Evolutionary conservation across 2,888 invertebrate species (phyloP), one percentile per base, ranked within the genome.

Genomic region (Unio pictorum): DNA sequence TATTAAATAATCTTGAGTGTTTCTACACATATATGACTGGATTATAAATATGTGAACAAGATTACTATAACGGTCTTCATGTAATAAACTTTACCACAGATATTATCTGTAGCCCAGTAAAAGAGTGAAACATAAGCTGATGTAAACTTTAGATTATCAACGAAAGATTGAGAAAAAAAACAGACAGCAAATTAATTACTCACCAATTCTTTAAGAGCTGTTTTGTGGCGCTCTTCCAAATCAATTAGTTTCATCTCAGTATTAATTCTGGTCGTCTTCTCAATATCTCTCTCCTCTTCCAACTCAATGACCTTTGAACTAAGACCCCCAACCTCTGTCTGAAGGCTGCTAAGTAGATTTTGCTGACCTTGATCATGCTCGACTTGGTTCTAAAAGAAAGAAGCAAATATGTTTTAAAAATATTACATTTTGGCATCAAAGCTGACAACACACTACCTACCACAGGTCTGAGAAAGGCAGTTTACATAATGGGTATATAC

Each of bases 141-240:
- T 45, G 15, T 45, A 45, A 45, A 45, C 11, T 1, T 45, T 45
- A 45, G 8, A 45, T 45, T 45, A 45, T 45, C 15, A 45, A 11
- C 0, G 11, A 45, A 45, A 17, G 15, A 23, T 60, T 20, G 15
- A 7, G 23, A 17, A 15, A 30, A 18, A 34, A 34, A 30, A 18
- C 17, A 26, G 23, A 63, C 17, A 63, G 17, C 15, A n/a, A 60
- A 18, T 18, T 18, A 54, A 45, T 28, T 34, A 67, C 76, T 74
- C 57, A 79, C 79, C 17, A 77, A 73, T 26, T 74, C 72, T 17
- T 56, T n/a, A 62, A 77, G 73, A 17, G 69, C 68, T 60, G 67
- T 64, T 61, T 69, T 71, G 64, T 75, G 69, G 61, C 67, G 64
- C 30, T 75, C 70, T 54, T 79, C 68, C 26, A 71, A 65, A 54